Percentiles rank a stretch among this genome's conserved stretches.
Conservation (phyloP, 2,113 vertebrate species). For the Aegotheles bennettii region DNA sequence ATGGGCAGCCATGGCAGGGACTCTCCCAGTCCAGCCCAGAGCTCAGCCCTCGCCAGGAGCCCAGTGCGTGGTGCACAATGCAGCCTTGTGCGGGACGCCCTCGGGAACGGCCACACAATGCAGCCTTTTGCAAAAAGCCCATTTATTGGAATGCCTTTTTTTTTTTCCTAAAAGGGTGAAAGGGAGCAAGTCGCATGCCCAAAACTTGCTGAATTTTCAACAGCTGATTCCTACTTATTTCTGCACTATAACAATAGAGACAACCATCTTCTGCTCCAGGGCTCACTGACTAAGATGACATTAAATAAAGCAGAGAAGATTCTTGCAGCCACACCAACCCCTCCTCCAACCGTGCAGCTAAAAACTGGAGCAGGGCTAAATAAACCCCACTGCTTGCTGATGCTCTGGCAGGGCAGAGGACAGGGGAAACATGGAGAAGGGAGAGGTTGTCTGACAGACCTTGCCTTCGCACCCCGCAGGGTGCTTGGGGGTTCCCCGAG, state of each 20-base stretch:
- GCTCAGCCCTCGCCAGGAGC: background rate
- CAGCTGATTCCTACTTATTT: background rate
- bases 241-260: background rate
- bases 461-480: fast-evolving
- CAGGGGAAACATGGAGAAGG: background rate
- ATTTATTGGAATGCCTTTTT: background rate
- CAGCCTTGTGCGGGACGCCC: background rate
- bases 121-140: slow-evolving; percentile 22
- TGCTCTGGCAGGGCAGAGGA: background rate
- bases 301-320: slow-evolving; percentile 11
- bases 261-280: background rate
- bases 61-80: background rate
- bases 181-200: background rate
- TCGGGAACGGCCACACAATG: background rate
- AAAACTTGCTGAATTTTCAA: background rate
- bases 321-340: background rate
- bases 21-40: background rate
- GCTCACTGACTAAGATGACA: background rate
- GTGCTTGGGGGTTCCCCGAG: background rate
- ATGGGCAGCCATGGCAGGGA: background rate
- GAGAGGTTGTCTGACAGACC: background rate
- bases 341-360: background rate
- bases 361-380: background rate
- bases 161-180: background rate
- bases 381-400: background rate